Percentiles rank a stretch among this genome's conserved stretches.
Evolutionary conservation across 1,140 invertebrate genomes (phyloP).

Genomic region (Zelostemma sp.): DNA sequence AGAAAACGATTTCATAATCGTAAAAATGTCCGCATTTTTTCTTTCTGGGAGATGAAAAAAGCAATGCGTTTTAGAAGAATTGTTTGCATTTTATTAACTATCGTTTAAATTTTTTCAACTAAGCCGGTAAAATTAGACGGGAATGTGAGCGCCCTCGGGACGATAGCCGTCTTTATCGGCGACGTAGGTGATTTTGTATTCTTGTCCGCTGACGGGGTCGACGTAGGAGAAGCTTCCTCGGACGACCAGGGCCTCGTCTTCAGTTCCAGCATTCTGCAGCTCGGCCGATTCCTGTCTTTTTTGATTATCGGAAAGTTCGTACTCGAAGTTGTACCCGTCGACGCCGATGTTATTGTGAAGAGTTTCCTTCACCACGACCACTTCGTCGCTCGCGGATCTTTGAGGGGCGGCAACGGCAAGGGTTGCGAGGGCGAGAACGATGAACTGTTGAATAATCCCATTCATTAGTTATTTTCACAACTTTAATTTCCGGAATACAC

Average conservation of each 20-base stretch:
- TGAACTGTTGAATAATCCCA: too few relatives aligned
- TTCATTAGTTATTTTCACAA: too few relatives aligned
- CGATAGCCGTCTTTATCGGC: conserved; percentile 67
- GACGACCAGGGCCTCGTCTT: conserved; percentile 73
- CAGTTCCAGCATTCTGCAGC: conserved; percentile 69
- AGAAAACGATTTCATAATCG: too few relatives aligned
- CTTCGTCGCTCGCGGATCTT: conserved; percentile 27
- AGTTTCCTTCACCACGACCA: conserved; percentile 52
- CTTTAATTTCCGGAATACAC: too few relatives aligned
- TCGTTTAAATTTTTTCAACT: too few relatives aligned
- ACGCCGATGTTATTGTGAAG: conserved; percentile 59
- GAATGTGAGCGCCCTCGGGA: conserved; percentile 50
- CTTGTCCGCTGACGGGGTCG: conserved; percentile 59
- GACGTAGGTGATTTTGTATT: conserved; percentile 61
- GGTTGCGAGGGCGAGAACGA: too few relatives aligned
- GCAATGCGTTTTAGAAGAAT: too few relatives aligned
- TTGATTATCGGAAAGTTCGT: conserved; percentile 75
- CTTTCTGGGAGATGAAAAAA: too few relatives aligned
- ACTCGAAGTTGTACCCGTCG: conserved; percentile 64
- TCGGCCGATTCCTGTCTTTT: conserved; percentile 70
- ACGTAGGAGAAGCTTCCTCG: conserved; percentile 73
- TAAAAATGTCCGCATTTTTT: too few relatives aligned
- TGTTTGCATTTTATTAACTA: too few relatives aligned
- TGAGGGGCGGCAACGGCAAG: too few relatives aligned
- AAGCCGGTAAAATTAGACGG: conserved; percentile 14